phyloP scores from a whole-genome alignment of 2,888 invertebrate genomes.

The Cyaniris semiargus region DNA sequence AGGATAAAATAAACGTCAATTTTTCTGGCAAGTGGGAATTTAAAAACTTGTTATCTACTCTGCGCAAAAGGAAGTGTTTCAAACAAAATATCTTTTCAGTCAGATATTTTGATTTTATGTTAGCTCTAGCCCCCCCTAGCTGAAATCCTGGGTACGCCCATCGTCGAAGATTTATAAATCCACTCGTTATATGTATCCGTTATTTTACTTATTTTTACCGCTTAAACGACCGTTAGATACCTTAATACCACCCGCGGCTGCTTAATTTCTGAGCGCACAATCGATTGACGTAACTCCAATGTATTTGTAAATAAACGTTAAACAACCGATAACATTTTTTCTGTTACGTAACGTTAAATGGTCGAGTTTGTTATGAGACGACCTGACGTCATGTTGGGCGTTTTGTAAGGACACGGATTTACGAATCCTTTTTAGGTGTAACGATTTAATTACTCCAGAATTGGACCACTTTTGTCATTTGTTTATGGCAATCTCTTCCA shows the following conservation, averaged over 20 bases:
- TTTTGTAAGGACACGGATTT: background rate
- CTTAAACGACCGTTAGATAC: background rate
- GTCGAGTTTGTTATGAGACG: background rate
- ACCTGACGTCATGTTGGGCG: background rate
- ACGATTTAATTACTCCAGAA: background rate
- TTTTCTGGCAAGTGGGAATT: too few relatives aligned
- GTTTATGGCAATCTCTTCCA: background rate
- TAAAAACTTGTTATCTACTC: too few relatives aligned
- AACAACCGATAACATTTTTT: background rate
- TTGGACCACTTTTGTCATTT: background rate
- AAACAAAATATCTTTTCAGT: too few relatives aligned
- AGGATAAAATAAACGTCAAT: too few relatives aligned
- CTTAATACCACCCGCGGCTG: background rate
- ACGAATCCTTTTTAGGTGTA: background rate
- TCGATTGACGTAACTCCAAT: background rate
- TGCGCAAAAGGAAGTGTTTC: too few relatives aligned
- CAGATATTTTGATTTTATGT: too few relatives aligned
- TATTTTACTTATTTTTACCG: too few relatives aligned
- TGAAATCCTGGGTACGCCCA: too few relatives aligned
- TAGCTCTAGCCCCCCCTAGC: too few relatives aligned
- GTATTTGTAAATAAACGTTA: slow-evolving; percentile 11
- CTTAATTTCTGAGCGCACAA: background rate
- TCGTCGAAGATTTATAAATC: too few relatives aligned
- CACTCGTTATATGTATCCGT: too few relatives aligned
- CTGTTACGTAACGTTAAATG: background rate